Percentiles rank a stretch among this genome's conserved stretches.
Conservation (phyloP, 1,140 invertebrate species). For the Scaptomyza hsui region DNA sequence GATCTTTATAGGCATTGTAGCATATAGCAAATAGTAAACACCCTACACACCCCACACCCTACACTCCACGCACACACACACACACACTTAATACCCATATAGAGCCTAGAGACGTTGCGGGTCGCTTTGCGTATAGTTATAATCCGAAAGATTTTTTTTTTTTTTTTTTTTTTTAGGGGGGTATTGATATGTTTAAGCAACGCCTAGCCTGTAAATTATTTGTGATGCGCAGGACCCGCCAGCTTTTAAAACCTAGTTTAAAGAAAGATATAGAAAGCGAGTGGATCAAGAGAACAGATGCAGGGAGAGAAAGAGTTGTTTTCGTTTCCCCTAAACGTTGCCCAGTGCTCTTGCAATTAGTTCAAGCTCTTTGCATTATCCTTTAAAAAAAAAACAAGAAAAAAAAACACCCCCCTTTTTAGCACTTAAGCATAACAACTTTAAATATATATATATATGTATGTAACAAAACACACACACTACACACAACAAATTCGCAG, state of each 20-base stretch:
- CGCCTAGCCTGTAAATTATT: conserved; percentile 40
- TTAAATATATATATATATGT: conserved; percentile 29
- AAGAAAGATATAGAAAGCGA: conserved; percentile 20
- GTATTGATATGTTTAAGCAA: conserved; percentile 23
- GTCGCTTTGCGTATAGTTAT: conserved; percentile 40
- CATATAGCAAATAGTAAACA: conserved; percentile 43
- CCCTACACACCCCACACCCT: conserved; percentile 19
- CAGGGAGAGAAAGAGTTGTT: conserved; percentile 7
- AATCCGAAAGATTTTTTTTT: conserved; percentile 31
- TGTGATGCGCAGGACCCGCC: conserved; percentile 53
- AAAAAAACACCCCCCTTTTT: conserved; percentile 13
- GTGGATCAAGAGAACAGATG: conserved; percentile 1
- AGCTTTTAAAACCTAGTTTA: conserved; percentile 56
- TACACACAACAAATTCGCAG: conserved; percentile 5
- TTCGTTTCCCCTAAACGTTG: conserved; percentile 42
- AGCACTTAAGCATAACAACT: conserved; percentile 43
- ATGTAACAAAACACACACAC: conserved; percentile 24
- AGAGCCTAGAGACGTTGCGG: conserved; percentile 48
- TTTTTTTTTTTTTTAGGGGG: conserved; percentile 36
- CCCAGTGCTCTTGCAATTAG: conserved; percentile 50
- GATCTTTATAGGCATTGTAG: conserved; percentile 33
- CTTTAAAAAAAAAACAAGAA: conserved; percentile 14
- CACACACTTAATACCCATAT: conserved; percentile 36
- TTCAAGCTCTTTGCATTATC: conserved; percentile 25
- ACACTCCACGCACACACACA: conserved; percentile 4